These are phyloP conservation scores for Paradoxurus hermaphroditus DNA, from an alignment of 2,113 vertebrate species.

Conservation along the genomic window DNA sequence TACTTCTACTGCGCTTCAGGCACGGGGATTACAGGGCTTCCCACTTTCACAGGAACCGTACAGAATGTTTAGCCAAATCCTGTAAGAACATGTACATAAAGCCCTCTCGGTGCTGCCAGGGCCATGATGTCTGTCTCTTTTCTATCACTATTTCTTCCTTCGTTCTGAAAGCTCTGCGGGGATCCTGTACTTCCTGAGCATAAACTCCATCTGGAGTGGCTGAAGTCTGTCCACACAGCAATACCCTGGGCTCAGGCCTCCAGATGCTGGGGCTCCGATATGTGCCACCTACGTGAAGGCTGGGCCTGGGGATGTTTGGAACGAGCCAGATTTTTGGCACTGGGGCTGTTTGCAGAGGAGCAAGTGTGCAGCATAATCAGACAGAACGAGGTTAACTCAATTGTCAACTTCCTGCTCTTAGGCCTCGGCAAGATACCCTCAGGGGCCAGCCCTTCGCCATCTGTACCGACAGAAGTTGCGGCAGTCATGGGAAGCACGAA, in stretches of 20 bases:
- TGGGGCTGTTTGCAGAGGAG: neutral
- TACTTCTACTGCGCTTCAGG: constrained; percentile 44
- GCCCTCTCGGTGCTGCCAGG: constrained; percentile 30
- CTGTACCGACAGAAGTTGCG: neutral
- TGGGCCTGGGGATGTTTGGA: neutral
- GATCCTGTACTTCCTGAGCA: constrained; percentile 57
- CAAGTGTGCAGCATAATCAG: neutral
- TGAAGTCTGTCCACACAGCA: constrained; percentile 57
- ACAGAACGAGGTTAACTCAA: neutral
- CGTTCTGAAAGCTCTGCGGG: constrained; percentile 67
- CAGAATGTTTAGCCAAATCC: constrained; percentile 52
- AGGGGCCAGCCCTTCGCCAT: neutral
- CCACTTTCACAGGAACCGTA: constrained; percentile 16
- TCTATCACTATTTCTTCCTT: constrained; percentile 18
- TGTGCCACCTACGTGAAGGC: constrained; percentile 64
- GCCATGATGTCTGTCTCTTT: constrained; percentile 55
- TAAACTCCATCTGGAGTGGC: constrained; percentile 57
- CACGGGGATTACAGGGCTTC: constrained; percentile 58
- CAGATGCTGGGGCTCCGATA: constrained; percentile 69
- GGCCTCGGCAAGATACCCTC: neutral
- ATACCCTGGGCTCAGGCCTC: constrained; percentile 50
- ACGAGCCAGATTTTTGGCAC: constrained; percentile 57
- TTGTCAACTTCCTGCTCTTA: neutral
- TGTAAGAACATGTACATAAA: constrained; percentile 47
- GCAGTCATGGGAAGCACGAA: neutral